Base-by-base conservation (phyloP, 2,888 invertebrate genomes). In the Leptopterna dolabrata region DNA sequence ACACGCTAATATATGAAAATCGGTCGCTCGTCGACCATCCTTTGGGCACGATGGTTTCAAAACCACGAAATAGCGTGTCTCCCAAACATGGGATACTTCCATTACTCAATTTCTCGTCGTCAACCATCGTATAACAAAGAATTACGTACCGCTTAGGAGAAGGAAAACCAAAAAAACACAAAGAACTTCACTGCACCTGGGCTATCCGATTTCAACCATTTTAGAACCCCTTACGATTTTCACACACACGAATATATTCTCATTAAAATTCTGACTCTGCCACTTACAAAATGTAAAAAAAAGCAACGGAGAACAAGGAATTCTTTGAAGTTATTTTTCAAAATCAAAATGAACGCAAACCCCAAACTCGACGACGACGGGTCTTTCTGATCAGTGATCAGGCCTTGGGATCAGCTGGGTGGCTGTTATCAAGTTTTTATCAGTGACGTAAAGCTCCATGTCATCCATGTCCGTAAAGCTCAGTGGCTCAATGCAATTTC, bases 1-100 rank as follows among this genome's bases (percentile, higher is more conserved):
- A 87, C 30, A 87, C 70, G 30, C 80, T 80, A 19, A 87, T 87
- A 45, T 63, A 87, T 41, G 80, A 80, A 70, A 87, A 87, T 70
- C 80, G 80, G 30, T 87, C 86, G 45, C 70, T 78, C 80, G 19
- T 27, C n/a, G 80, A 80, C 86, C 86, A 87, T 0, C 80, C 86
- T 43, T 63, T 87, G 16, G 86, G 86, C 24, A 87, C 45, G 11
- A n/a, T 76, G 11, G 86, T 24, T 55, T 87, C 86, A 27, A 80
- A 78, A 47, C 85, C 85, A 6, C 85, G 85, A 27, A 85, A 85
- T 16, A 47, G 4, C 30, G 83, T 70, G 41, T 83, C 63, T 19
- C 78, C 78, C 45, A 45, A 45, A 29, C 85, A 71, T 16, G 73
- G 85, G 19, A 78, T 43, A 30, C 41, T 86, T 36, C 80, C 80